phyloP scores from a whole-genome alignment of 2,888 invertebrate genomes.

The Hypolimnas misippus region DNA sequence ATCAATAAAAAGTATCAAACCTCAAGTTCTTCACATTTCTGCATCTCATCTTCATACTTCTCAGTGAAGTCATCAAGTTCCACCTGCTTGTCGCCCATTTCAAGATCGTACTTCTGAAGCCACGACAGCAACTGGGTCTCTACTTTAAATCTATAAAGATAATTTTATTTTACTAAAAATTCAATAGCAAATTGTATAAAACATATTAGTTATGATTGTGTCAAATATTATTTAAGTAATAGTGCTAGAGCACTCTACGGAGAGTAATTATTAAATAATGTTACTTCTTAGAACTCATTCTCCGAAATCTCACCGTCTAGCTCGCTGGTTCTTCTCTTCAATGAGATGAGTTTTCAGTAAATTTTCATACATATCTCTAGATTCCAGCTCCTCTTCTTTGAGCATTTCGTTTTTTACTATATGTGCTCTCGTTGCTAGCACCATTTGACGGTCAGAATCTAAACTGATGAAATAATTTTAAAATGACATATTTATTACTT shows the following conservation, averaged over 20 bases:
- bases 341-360: conserved; percentile 73
- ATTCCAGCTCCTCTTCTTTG: conserved; percentile 74
- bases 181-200: too few relatives aligned
- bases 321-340: conserved; percentile 81
- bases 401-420: conserved; percentile 73
- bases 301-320: conserved; percentile 62
- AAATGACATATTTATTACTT: too few relatives aligned
- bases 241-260: too few relatives aligned
- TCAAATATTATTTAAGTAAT: too few relatives aligned
- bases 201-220: too few relatives aligned
- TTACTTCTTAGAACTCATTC: background rate
- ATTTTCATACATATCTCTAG: conserved; percentile 67
- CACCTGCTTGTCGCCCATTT: conserved; percentile 83
- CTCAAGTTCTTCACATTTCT: conserved; percentile 72
- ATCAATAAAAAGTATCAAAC: conserved; percentile 48
- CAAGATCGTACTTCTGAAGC: conserved; percentile 84
- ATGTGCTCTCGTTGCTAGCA: conserved; percentile 75
- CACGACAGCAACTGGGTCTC: conserved; percentile 84
- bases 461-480: conserved; percentile 63
- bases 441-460: conserved; percentile 82
- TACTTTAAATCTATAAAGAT: conserved; percentile 74
- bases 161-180: background rate
- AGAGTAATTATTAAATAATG: too few relatives aligned
- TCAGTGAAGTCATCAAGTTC: conserved; percentile 79
- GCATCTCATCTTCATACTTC: conserved; percentile 77